Conservation (phyloP, 2,797 vertebrate species). For the Cephalopachus bancanus region DNA sequence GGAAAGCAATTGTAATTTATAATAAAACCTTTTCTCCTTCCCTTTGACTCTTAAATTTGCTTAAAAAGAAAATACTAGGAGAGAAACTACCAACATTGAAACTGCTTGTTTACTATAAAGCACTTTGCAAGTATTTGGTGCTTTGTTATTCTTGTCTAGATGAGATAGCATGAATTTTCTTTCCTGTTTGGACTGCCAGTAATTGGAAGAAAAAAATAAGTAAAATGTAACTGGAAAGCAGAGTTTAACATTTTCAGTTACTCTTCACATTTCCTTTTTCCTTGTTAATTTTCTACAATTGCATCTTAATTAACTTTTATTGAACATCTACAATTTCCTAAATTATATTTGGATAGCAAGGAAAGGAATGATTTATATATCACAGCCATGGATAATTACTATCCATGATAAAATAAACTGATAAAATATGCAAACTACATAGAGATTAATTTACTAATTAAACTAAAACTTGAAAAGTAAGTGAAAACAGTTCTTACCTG, state of each 20-base stretch:
- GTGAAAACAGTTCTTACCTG: conserved; percentile 20
- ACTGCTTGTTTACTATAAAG: neutral
- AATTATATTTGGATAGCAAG: conserved; percentile 25
- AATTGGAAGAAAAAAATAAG: conserved; percentile 4
- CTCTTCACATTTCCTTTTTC: conserved; percentile 19
- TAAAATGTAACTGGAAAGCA: neutral
- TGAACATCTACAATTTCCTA: conserved; percentile 25
- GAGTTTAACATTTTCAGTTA: neutral
- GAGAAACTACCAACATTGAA: neutral
- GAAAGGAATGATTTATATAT: conserved; percentile 44
- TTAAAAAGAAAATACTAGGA: neutral
- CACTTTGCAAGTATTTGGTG: neutral
- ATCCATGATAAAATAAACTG: neutral
- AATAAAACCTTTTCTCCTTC: neutral
- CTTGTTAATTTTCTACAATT: conserved; percentile 27
- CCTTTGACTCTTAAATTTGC: conserved; percentile 63
- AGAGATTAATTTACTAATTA: conserved; percentile 57
- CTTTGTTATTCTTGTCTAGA: neutral
- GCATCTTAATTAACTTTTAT: conserved; percentile 23
- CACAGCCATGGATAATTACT: neutral
- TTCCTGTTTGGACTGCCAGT: conserved; percentile 31
- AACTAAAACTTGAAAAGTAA: conserved; percentile 52
- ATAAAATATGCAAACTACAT: conserved; percentile 28
- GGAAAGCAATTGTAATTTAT: conserved; percentile 64
- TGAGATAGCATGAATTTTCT: neutral